Evolutionary conservation across 1,140 invertebrate species (phyloP), one percentile per base, ranked within the genome.

Genomic region (Lerema accius): DNA sequence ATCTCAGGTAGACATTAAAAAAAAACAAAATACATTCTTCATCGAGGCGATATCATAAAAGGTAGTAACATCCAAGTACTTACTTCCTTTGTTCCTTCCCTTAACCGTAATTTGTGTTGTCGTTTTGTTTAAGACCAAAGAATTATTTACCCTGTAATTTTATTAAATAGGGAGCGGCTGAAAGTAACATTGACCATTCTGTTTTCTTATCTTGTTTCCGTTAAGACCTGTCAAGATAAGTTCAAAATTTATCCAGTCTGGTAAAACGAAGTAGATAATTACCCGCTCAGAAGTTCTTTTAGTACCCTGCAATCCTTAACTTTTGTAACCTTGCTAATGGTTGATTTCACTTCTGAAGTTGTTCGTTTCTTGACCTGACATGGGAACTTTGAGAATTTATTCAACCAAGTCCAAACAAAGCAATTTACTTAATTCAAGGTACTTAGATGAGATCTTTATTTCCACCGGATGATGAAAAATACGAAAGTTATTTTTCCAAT

Each of bases 191-290:
- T 7, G 28, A 32, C 17, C 19, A 46, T 46, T 46, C 17, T 23
- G 19, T 23, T 46, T 46, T 23, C 19, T 23, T 23, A 23, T 4
- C 15, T 11, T 46, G 10, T n/a, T 32, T 35, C 5, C 43, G 9
- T 7, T 43, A 9, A 23, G 5, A 39, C n/a, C 16, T 50, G 32
- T 37, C 28, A 11, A 50, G 48, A 50, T 50, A 50, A 50, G 28
- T 16, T 37, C 35, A 39, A 15, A 51, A 50, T 39, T 19, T 51
- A 19, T 19, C 19, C 3, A n/a, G 17, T 13, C 50, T 53, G 16
- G 37, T 37, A 53, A 53, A 39, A 53, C 19, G n/a, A 53, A 40
- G 28, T 9, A 40, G 19, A 37, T 55, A 26, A 42, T 55, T 42
- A 55, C 19, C 19, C n/a, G 3, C 40, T 35, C 19, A 4, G 28